Conservation (phyloP, 1,140 invertebrate genomes). For the Cydia splendana region DNA sequence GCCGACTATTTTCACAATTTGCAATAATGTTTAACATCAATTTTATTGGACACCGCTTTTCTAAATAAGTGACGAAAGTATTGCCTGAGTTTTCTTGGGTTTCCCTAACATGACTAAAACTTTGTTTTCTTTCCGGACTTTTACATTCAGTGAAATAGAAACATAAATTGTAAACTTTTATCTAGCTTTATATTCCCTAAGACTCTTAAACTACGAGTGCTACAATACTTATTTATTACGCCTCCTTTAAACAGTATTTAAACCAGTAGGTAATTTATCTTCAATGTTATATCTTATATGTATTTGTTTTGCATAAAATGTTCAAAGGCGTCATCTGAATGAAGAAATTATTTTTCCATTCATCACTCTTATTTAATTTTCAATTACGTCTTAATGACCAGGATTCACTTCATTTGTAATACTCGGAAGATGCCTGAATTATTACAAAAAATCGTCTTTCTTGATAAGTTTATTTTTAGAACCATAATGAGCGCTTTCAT, state of each 20-base stretch:
- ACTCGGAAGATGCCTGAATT: slow-evolving; percentile 11
- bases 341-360: neutral
- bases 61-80: neutral
- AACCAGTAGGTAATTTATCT: too few species aligned
- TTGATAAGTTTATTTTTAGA: slow-evolving; percentile 12
- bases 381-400: slow-evolving; percentile 12
- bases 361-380: slow-evolving; percentile 27
- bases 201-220: too few species aligned
- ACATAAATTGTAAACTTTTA: too few species aligned
- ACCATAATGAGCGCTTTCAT: neutral
- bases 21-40: slow-evolving; percentile 24
- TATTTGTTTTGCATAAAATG: neutral
- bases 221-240: too few species aligned
- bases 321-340: neutral
- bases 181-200: too few species aligned
- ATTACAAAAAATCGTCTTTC: neutral
- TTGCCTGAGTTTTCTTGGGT: slow-evolving; percentile 1
- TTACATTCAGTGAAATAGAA: neutral
- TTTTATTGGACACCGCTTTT: slow-evolving; percentile 19
- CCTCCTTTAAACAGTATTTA: too few species aligned
- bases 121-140: neutral
- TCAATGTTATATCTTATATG: neutral
- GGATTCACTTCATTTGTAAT: neutral
- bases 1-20: slow-evolving; percentile 20
- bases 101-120: neutral